A percentile compares a stretch with the other conserved stretches of the same genome.
These are phyloP conservation scores for Platysteira castanea DNA, from an alignment of 2,113 vertebrate species.

Conservation along the genomic window DNA sequence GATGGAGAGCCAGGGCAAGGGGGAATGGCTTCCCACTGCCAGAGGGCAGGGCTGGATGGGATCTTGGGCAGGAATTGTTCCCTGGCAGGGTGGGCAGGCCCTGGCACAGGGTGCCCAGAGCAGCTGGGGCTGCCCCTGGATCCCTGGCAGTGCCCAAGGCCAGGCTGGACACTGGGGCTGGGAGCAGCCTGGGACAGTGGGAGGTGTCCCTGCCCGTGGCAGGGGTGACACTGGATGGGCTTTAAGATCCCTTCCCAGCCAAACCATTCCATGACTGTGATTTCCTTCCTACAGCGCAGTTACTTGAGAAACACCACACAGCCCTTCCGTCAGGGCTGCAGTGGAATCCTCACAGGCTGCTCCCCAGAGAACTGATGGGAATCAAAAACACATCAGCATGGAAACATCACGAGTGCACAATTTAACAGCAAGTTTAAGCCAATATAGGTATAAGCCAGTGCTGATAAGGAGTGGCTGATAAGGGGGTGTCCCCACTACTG, in stretches of 20 bases:
- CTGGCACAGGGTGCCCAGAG: not conserved
- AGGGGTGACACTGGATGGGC: not conserved
- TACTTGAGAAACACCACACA: not conserved
- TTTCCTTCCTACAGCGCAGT: not conserved
- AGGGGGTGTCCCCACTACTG: not conserved
- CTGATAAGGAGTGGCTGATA: not conserved
- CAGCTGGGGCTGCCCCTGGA: not conserved
- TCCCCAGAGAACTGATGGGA: not conserved
- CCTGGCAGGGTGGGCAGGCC: not conserved
- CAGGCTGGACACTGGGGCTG: not conserved
- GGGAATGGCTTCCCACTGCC: not conserved
- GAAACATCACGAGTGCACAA: not conserved
- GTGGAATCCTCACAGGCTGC: not conserved
- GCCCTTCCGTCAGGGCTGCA: not conserved
- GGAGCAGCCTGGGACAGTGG: not conserved
- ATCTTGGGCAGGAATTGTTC: not conserved
- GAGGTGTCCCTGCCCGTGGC: not conserved
- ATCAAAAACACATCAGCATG: not conserved
- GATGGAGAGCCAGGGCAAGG: not conserved
- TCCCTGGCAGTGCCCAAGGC: not conserved
- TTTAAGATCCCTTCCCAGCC: not conserved
- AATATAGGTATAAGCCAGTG: not conserved
- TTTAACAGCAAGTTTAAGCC: not conserved
- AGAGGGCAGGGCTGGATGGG: not conserved
- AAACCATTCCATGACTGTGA: not conserved